Conservation (phyloP, 2,113 vertebrate species). For the Seriola dumerili region DNA sequence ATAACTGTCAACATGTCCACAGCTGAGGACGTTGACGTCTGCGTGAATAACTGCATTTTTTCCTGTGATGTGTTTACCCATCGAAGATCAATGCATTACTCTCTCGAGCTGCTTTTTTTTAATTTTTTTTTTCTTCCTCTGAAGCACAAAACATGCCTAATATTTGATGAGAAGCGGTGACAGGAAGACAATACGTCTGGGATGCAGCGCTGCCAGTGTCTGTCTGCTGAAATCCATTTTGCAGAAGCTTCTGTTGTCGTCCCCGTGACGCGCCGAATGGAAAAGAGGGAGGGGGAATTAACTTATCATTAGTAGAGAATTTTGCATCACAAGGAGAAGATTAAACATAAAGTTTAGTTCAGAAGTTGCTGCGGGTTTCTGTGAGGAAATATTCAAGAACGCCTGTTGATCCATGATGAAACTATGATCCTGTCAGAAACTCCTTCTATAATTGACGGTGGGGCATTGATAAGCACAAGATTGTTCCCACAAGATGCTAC, state of each 20-base stretch:
- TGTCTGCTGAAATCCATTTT: conserved; percentile 50
- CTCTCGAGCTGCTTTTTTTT: conserved; percentile 30
- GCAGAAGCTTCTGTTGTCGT: conserved; percentile 46
- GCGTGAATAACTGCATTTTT: conserved; percentile 26
- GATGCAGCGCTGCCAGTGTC: conserved; percentile 23
- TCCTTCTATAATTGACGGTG: conserved; percentile 30
- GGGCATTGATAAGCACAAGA: not conserved
- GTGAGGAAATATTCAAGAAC: conserved; percentile 9
- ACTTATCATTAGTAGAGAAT: conserved; percentile 18
- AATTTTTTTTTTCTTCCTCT: not conserved
- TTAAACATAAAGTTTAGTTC: conserved; percentile 54
- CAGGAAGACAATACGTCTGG: conserved; percentile 51
- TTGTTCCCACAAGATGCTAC: conserved; percentile 28
- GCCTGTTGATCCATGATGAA: conserved; percentile 48
- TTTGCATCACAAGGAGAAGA: conserved; percentile 18
- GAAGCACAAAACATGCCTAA: conserved; percentile 56
- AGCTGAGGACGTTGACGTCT: conserved; percentile 40
- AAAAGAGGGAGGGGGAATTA: not conserved
- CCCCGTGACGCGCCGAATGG: not conserved
- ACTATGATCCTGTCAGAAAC: conserved; percentile 53
- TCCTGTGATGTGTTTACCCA: conserved; percentile 63
- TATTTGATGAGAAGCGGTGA: conserved; percentile 63
- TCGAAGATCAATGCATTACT: conserved; percentile 59
- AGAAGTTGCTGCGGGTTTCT: conserved; percentile 35
- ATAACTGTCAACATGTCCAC: conserved; percentile 41